A percentile compares a stretch with the other conserved stretches of the same genome.
phyloP scores from a whole-genome alignment of 1,140 invertebrate genomes.

The Eufriesea mexicana region DNA sequence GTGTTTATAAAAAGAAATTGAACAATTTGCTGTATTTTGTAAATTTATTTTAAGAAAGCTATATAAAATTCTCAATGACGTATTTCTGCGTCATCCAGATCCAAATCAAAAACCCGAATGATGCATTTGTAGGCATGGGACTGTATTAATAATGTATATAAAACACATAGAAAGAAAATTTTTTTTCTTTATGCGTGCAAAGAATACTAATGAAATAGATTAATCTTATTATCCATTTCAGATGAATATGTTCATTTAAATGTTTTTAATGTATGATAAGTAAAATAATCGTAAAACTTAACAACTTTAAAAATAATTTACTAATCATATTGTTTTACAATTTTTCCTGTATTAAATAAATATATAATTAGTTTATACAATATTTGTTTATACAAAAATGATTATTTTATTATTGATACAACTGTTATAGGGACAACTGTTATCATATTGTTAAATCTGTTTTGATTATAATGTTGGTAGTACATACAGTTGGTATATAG shows the following conservation, averaged over 20 bases:
- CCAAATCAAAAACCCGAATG: too few relatives aligned
- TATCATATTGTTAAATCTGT: not conserved
- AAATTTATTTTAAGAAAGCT: too few relatives aligned
- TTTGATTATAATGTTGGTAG: slow-evolving; percentile 3
- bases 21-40: too few relatives aligned
- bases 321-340: not conserved
- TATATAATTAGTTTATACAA: not conserved
- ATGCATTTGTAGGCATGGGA: too few relatives aligned
- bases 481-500: not conserved
- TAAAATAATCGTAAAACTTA: not conserved
- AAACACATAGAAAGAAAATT: not conserved
- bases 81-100: too few relatives aligned
- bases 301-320: not conserved
- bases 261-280: not conserved
- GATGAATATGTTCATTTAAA: not conserved
- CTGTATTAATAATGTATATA: too few relatives aligned
- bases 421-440: not conserved
- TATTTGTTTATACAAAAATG: not conserved
- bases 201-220: not conserved
- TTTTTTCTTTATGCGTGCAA: too few relatives aligned
- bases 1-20: too few relatives aligned
- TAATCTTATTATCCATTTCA: not conserved
- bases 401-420: not conserved
- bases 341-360: not conserved
- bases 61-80: too few relatives aligned